A percentile compares a stretch with the other conserved stretches of the same genome.
Evolutionary conservation across 2,888 invertebrate species (phyloP).

Genomic region (Sarcophaga rosellei): DNA sequence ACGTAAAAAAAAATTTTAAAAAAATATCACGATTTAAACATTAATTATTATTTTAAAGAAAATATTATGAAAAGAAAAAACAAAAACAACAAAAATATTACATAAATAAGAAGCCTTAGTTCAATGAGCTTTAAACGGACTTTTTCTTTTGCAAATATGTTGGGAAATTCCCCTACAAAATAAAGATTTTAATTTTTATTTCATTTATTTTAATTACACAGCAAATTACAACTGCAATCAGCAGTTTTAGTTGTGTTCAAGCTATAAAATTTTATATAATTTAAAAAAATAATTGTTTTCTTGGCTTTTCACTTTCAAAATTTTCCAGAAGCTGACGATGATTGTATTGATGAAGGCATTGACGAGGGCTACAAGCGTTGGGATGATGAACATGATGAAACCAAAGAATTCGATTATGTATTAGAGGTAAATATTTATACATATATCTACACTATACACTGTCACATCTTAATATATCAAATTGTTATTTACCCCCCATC

Average conservation of each 20-base stretch:
- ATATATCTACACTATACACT: neutral
- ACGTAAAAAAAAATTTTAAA: neutral
- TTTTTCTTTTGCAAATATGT: conserved; percentile 1
- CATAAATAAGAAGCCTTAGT: conserved; percentile 20
- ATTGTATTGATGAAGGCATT: conserved; percentile 94
- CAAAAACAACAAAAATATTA: neutral
- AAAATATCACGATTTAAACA: conserved; percentile 30
- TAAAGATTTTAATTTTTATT: neutral
- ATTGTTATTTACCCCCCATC: conserved; percentile 9
- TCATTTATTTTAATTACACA: neutral
- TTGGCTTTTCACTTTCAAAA: neutral
- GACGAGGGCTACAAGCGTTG: conserved; percentile 85
- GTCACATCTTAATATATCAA: neutral
- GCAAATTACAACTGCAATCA: no score
- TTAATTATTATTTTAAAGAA: conserved; percentile 4
- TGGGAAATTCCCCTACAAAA: neutral
- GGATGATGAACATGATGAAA: conserved; percentile 83
- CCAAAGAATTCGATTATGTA: conserved; percentile 81
- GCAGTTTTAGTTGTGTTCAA: no score
- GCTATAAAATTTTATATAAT: neutral
- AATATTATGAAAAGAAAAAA: no score
- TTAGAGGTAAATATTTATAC: conserved; percentile 78
- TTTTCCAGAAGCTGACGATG: conserved; percentile 88
- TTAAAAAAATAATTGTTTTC: neutral
- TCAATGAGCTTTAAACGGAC: conserved; percentile 5